Percentiles rank a stretch among this genome's conserved stretches.
Conservation (phyloP, 2,113 vertebrate genomes). For the Paracanthobrama guichenoti region DNA sequence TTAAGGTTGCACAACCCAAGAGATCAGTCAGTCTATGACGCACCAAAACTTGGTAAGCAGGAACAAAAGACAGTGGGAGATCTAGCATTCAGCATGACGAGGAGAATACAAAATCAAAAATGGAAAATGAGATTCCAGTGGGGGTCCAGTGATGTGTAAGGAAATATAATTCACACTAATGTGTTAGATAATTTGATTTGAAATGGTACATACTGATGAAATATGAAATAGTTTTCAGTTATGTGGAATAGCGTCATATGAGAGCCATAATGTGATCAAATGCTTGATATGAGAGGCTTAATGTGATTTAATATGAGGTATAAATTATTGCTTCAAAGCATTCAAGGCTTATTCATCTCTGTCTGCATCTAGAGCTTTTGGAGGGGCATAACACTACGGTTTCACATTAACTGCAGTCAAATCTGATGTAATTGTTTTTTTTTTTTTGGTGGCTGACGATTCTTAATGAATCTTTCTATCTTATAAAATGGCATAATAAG, state of each 20-base stretch:
- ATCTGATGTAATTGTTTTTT: neutral
- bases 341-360: conserved; percentile 1
- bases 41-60: neutral
- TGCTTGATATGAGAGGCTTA: conserved; percentile 12
- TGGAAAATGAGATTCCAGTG: conserved; percentile 35
- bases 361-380: neutral
- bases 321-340: conserved; percentile 11
- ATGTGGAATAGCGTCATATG: conserved; percentile 18
- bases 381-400: neutral
- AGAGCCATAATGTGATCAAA: neutral
- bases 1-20: neutral
- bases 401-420: neutral
- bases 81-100: neutral
- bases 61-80: conserved; percentile 23
- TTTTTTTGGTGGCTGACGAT: neutral
- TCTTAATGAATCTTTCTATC: neutral
- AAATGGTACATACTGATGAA: conserved; percentile 37
- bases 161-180: conserved; percentile 44
- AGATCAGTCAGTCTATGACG: conserved; percentile 13
- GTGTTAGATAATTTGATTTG: conserved; percentile 38
- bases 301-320: conserved; percentile 1
- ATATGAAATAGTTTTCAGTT: conserved; percentile 42
- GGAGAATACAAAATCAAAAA: neutral
- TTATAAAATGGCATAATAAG: neutral
- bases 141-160: conserved; percentile 20